Conservation (phyloP, 2,113 vertebrate genomes). For the Pseudopipra pipra region DNA sequence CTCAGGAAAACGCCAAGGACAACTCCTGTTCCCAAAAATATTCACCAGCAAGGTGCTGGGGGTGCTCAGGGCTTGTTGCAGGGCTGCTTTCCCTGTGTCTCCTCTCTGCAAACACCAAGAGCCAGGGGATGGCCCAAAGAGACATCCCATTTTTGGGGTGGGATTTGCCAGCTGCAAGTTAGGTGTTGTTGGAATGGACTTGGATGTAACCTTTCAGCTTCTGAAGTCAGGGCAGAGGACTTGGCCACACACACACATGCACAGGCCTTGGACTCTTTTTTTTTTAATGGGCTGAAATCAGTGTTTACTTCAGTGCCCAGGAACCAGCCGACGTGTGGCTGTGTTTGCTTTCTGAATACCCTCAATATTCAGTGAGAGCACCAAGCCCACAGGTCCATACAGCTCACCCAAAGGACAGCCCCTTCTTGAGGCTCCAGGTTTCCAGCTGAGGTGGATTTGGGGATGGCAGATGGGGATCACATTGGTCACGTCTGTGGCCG, state of each 20-base stretch:
- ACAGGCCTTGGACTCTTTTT: neutral
- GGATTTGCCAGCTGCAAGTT: neutral
- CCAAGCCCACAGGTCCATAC: neutral
- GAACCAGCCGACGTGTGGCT: fast-evolving
- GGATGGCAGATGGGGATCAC: neutral
- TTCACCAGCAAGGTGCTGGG: fast-evolving
- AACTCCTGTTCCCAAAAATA: neutral
- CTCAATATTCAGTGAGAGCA: fast-evolving
- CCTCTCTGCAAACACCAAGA: neutral
- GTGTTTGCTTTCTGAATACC: neutral
- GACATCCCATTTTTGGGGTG: neutral
- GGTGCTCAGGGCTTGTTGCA: neutral
- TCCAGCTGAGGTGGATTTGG: neutral
- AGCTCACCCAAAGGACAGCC: neutral
- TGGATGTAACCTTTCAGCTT: neutral
- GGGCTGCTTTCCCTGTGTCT: neutral
- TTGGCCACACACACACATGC: no score
- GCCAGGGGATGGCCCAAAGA: fast-evolving
- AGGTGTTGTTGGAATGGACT: neutral
- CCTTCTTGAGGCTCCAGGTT: neutral
- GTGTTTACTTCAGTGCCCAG: neutral
- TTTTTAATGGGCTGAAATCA: neutral
- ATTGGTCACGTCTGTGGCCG: neutral
- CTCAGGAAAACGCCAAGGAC: neutral
- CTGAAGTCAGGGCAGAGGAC: neutral